Base-by-base conservation (phyloP, 2,797 vertebrate species). In the Rhinatrema bivittatum region DNA sequence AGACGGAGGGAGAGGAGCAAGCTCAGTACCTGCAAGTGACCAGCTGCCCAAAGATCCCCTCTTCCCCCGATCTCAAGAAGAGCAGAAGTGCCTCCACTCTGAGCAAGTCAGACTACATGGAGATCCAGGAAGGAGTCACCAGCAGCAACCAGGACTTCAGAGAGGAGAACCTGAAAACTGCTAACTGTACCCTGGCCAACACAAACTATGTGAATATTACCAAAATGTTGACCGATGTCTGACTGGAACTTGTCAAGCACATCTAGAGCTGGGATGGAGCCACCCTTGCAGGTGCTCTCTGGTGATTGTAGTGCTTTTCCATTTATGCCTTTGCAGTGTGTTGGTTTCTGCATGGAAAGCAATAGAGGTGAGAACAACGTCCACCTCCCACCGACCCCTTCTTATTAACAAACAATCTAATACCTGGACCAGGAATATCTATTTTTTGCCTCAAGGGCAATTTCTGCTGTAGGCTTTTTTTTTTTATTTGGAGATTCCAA, bases 161-260 rank as follows among this genome's bases (percentile, higher is more conserved):
- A 74, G 92, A 94, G 72, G 94, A 98, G 74, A 94, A 93, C 76
- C 86, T 95, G 51, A 96, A 97, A 82, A 94, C 93, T 31, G 91
- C 89, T 78, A 97, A 98, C 76, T 97, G 93, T 72, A 97, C 93
- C 16, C 78, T 99, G 69, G 89, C 91, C 67, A 97, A 97, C 79
- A 97, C 96, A 87, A 98, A 99, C 86, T 97, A 97, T 82, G 96
- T 99, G 70, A 99, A 99, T 82, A 97, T 99, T 72, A 97, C 94
- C 78, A 99, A 99, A 81, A 98, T 98, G 94, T 84, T 97, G 68
- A 99, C 94, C 13, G 96, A 99, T 62, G 96, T 99, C 65, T 86
- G 82, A 79, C 21, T 41, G 62, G 65, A 51, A 25, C 35, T 51
- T 57, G 42, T 42, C n/a, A 58, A 28, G 27, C 40, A 7, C 58